Percentiles rank a stretch among this genome's conserved stretches.
phyloP scores from a whole-genome alignment of 2,797 vertebrate species.

The Nothura maculosa region DNA sequence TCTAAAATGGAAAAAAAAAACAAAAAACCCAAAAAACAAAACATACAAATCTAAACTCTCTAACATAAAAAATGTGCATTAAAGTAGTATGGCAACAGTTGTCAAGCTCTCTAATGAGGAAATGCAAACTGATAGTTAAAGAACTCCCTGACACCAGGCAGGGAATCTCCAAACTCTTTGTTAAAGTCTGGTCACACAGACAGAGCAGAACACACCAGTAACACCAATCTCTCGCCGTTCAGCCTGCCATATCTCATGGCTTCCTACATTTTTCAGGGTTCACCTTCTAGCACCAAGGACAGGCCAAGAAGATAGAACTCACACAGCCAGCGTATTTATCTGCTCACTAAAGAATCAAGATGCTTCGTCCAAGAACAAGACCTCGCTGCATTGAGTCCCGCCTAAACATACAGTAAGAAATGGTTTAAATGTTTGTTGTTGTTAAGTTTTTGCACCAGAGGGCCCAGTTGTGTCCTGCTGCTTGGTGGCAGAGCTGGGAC shows the following conservation, averaged over 20 bases:
- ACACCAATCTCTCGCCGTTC: neutral
- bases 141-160: neutral
- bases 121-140: neutral
- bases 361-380: neutral
- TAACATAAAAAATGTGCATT: neutral
- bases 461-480: neutral
- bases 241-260: neutral
- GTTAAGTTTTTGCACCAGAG: rapidly evolving
- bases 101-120: neutral
- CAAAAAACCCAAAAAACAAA: neutral
- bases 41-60: neutral
- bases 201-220: neutral
- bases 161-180: neutral
- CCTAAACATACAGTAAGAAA: neutral
- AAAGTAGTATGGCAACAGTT: neutral
- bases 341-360: neutral
- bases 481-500: neutral
- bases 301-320: neutral
- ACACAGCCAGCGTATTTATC: rapidly evolving
- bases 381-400: rapidly evolving
- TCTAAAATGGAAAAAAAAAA: neutral
- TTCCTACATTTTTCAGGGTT: neutral
- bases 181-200: neutral
- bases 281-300: rapidly evolving
- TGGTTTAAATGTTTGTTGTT: neutral